These are phyloP conservation scores for Pseudomyrmex dendroicus DNA, from an alignment of 1,140 invertebrate species.

Conservation along the genomic window DNA sequence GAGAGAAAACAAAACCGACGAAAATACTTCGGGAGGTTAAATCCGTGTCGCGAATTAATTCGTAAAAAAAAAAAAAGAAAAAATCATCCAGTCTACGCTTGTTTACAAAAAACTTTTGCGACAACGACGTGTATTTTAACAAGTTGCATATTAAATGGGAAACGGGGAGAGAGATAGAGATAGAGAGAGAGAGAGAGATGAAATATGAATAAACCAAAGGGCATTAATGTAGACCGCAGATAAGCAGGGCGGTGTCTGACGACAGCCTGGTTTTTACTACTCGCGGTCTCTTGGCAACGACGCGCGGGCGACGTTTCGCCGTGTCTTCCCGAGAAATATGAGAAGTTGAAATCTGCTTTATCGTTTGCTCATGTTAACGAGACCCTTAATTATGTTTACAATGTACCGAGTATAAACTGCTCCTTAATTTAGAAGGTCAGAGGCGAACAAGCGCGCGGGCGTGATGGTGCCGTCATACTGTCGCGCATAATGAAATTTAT, in stretches of 20 bases:
- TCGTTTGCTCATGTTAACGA: slow-evolving; percentile 75
- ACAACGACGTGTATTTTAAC: slow-evolving; percentile 4
- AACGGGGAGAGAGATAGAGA: too few species aligned
- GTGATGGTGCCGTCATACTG: slow-evolving; percentile 24
- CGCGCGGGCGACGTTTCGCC: slow-evolving; percentile 15
- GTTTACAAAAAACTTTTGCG: neutral
- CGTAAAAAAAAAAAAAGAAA: slow-evolving; percentile 4
- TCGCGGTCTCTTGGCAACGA: slow-evolving; percentile 45
- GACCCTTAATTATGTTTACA: slow-evolving; percentile 77
- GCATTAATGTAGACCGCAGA: slow-evolving; percentile 52
- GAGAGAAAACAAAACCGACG: neutral
- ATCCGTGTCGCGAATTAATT: neutral
- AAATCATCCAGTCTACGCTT: slow-evolving; percentile 4
- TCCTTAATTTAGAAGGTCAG: slow-evolving; percentile 73
- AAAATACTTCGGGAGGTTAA: too few species aligned
- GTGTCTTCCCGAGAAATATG: slow-evolving; percentile 60
- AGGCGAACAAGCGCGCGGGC: slow-evolving; percentile 20
- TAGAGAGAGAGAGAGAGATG: slow-evolving; percentile 1
- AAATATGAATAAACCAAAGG: slow-evolving; percentile 59
- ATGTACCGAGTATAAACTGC: slow-evolving; percentile 69
- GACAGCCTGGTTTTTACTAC: slow-evolving; percentile 58
- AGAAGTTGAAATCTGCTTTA: slow-evolving; percentile 57
- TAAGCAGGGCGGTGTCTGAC: slow-evolving; percentile 58
- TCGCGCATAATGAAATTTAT: slow-evolving; percentile 55
- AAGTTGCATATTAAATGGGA: slow-evolving; percentile 34